These are phyloP conservation scores for Mobula hypostoma DNA, from an alignment of 2,113 vertebrate genomes.

Conservation along the genomic window DNA sequence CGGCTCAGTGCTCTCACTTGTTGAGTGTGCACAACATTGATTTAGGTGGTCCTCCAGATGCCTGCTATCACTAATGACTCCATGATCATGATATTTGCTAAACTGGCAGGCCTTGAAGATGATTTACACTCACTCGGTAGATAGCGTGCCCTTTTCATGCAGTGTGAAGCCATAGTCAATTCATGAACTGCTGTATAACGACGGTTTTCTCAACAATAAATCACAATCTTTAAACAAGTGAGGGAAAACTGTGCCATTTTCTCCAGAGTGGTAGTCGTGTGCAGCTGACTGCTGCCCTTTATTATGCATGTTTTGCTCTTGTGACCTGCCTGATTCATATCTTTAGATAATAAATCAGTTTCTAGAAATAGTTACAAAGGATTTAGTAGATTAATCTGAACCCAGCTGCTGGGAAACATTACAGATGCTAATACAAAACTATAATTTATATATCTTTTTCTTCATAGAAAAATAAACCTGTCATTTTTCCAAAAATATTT, in stretches of 20 bases:
- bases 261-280: not conserved
- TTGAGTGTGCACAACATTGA: not conserved
- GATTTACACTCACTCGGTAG: not conserved
- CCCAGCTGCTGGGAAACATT: not conserved
- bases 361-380: constrained; percentile 19
- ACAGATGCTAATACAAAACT: not conserved
- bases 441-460: not conserved
- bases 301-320: not conserved
- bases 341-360: constrained; percentile 19
- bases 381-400: not conserved
- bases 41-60: not conserved
- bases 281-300: not conserved
- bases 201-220: constrained; percentile 16
- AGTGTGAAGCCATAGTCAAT: constrained; percentile 6
- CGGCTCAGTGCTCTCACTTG: not conserved
- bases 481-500: not conserved
- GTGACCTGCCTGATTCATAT: not conserved
- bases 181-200: constrained; percentile 2
- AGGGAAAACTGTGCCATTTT: not conserved
- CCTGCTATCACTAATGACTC: not conserved
- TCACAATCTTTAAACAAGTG: constrained; percentile 27
- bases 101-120: constrained; percentile 20
- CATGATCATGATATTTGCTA: constrained; percentile 19
- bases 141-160: constrained; percentile 26
- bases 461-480: not conserved